Base-by-base conservation (phyloP, 2,797 vertebrate genomes). In the Brachyrhaphis roseni region DNA sequence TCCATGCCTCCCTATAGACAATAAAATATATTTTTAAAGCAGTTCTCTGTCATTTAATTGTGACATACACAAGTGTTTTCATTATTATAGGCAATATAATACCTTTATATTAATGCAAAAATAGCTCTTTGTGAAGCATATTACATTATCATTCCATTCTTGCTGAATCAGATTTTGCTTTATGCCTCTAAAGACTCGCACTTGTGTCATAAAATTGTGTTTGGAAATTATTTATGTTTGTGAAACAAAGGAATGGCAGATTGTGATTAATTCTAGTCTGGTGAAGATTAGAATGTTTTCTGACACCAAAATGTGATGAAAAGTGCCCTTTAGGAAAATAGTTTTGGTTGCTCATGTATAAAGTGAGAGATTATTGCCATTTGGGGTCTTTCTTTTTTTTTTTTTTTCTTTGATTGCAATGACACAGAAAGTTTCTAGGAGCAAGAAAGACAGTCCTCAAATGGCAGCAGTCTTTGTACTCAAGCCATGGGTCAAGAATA, bases 371-470 rank as follows among this genome's bases (percentile, higher is more conserved):
- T 62, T 51, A 66, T 73, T 77, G 76, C 74, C 70, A 57, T 1
- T 36, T 57, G 39, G 1, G 5, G 74, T 72, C 26, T 70, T 80
- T 78, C 77, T 55, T 49, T 20, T 16, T 66, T 28, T 66, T 28
- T 73, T 70, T 23, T 49, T 8, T 57, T 57, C n/a, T 72, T 87
- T 79, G 2, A 45, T 45, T 72, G 26, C n/a, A 28, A 46, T 46
- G 57, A 78, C 59, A 73, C 11, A 72, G 72, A 83, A 80, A 83
- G 68, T n/a, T 78, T 78, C 43, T 41, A 66, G 28, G 75, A 78
- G 80, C 77, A 81, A 53, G 74, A 64, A 82, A 18, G 31, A 78
- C 62, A 80, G 72, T 83, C 72, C 7, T 78, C 28, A 72, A 86
- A 80, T 64, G 45, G 71, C 43, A 31, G 13, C 41, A 73, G 46